These are phyloP conservation scores for Coregonus clupeaformis DNA, from an alignment of 2,113 vertebrate genomes.

Conservation along the genomic window DNA sequence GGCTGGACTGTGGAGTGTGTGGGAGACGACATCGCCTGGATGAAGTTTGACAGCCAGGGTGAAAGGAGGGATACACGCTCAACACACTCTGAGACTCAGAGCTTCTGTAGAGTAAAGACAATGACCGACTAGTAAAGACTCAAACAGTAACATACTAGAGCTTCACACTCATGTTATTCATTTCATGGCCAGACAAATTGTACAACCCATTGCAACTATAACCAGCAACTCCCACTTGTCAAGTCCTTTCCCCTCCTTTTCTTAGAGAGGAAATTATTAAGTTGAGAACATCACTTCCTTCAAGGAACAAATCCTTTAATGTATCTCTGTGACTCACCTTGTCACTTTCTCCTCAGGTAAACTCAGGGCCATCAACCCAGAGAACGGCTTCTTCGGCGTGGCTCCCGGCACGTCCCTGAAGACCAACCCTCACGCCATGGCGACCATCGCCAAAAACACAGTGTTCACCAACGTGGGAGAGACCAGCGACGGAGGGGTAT, in stretches of 20 bases:
- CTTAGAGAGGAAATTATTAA: too few relatives aligned
- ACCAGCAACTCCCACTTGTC: background rate
- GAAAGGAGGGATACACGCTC: conserved; percentile 15
- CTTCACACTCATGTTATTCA: too few relatives aligned
- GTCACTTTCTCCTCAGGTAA: conserved; percentile 72
- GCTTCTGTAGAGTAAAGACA: too few relatives aligned
- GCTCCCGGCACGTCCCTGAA: conserved; percentile 92
- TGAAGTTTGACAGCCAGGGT: conserved; percentile 96
- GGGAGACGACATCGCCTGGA: conserved; percentile 97
- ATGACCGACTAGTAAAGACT: too few relatives aligned
- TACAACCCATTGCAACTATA: background rate
- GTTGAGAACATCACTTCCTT: too few relatives aligned
- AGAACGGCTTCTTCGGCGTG: conserved; percentile 96
- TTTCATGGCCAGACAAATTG: background rate
- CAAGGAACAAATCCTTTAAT: too few relatives aligned
- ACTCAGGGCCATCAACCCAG: conserved; percentile 96
- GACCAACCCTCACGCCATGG: conserved; percentile 95
- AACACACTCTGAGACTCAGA: conserved; percentile 63
- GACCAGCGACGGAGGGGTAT: conserved; percentile 90
- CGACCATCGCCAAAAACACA: conserved; percentile 88
- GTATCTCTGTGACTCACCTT: background rate
- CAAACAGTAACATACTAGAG: too few relatives aligned
- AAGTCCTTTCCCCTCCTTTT: too few relatives aligned
- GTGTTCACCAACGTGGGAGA: conserved; percentile 95
- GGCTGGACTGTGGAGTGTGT: conserved; percentile 97